Conservation (phyloP, 2,797 vertebrate genomes). For the Chloroceryle amazona region DNA sequence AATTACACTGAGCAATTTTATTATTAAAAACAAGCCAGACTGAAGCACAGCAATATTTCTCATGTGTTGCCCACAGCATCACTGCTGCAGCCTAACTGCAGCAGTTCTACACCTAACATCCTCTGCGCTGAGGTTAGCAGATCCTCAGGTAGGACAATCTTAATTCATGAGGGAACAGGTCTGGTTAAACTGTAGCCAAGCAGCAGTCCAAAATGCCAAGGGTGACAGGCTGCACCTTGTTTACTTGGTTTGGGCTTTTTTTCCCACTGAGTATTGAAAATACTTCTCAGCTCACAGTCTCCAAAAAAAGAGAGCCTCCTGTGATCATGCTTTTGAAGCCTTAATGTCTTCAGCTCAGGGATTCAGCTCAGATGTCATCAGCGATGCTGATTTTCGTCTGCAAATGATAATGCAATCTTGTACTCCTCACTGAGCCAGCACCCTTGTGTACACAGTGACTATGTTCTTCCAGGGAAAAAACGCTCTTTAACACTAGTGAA, state of each 20-base stretch:
- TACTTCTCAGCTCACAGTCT: not conserved
- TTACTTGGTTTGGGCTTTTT: not conserved
- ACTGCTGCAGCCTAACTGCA: not conserved
- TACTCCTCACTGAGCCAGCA: not conserved
- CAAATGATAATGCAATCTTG: not conserved
- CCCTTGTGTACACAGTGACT: not conserved
- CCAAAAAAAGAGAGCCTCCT: not conserved
- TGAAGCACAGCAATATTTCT: not conserved
- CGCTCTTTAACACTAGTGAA: not conserved
- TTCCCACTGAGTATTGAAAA: not conserved
- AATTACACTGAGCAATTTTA: not conserved
- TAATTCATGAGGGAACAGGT: not conserved
- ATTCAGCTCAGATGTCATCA: not conserved
- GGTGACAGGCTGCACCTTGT: not conserved
- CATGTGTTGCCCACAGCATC: not conserved
- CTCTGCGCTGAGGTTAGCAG: not conserved
- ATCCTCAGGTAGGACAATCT: not conserved
- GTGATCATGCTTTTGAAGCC: not conserved
- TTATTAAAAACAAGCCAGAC: constrained; percentile 22
- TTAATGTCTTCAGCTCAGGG: not conserved
- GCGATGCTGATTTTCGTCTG: not conserved
- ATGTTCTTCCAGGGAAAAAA: not conserved
- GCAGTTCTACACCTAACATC: not conserved
- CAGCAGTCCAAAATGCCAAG: not conserved
- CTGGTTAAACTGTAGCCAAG: not conserved